Evolutionary conservation across 1,140 invertebrate species (phyloP), one percentile per base, ranked within the genome.

Genomic region (Hyles vespertilio): DNA sequence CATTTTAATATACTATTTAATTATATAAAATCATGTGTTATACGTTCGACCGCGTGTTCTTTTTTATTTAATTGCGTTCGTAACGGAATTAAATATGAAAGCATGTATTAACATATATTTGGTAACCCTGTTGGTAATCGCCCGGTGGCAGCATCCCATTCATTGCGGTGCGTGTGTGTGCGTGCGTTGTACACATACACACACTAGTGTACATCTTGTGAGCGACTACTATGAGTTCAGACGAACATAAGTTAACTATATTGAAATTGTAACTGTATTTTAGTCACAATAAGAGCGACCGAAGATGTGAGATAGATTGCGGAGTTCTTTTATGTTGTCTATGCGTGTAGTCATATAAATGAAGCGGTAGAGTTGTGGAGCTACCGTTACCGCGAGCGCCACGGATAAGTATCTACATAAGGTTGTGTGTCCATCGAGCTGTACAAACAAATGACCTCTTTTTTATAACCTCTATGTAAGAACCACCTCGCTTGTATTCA

Each of bases 91-190:
- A 40, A 40, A 40, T 40, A 40, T 40, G 8, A 40, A 40, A 5
- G 36, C 36, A 40, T 8, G 36, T 5, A 40, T 33, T 34, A 11
- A 51, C 10, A 10, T 45, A 45, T n/a, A 10, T 55, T 56, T 61
- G 75, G 65, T 70, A 81, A 59, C 83, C 83, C 83, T 86, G 63
- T 58, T 54, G 11, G 55, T 74, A 73, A 73, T 77, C 65, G 69
- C n/a, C 68, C 70, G 58, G 65, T 68, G 72, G 74, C 74, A 71
- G 79, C 73, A 72, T 80, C 75, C 71, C 83, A 86, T 86, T 86
- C 81, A 82, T 75, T 69, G 67, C 56, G 47, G 51, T 57, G 49
- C 53, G 59, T 72, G 65, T 55, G 70, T 69, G 61, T 34, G 33
- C 10, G 32, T 56, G 12, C 44, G 53, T 51, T 50, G 43, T 32